phyloP scores from a whole-genome alignment of 1,140 invertebrate species.

The Heterodera schachtii region DNA sequence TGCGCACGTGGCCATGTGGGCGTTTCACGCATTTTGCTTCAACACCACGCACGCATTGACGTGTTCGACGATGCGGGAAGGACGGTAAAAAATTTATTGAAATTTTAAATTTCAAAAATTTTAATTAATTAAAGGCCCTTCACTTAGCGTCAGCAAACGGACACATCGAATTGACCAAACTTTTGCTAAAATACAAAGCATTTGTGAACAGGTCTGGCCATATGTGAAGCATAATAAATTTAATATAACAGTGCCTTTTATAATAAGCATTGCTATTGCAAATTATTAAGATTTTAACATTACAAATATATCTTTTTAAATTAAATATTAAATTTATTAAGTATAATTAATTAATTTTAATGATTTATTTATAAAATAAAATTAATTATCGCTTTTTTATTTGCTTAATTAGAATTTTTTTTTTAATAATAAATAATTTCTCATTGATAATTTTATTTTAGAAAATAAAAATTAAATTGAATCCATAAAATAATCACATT shows the following conservation, averaged over 20 bases:
- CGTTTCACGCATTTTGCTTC: constrained; percentile 71
- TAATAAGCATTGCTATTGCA: too few species aligned
- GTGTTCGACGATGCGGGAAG: constrained; percentile 83
- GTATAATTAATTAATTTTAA: background rate
- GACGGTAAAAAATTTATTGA: constrained; percentile 37
- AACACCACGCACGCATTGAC: constrained; percentile 84
- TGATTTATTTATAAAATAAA: background rate
- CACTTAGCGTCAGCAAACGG: constrained; percentile 93
- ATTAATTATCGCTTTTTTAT: constrained; percentile 7
- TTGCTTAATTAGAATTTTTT: too few species aligned
- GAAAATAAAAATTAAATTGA: too few species aligned
- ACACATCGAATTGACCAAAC: constrained; percentile 85
- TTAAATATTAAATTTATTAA: background rate
- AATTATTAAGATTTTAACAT: too few species aligned
- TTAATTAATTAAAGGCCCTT: constrained; percentile 67
- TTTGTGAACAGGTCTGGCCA: constrained; percentile 79
- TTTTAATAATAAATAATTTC: too few species aligned
- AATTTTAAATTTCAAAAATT: background rate
- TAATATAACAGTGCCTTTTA: too few species aligned
- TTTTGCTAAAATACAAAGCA: constrained; percentile 90
- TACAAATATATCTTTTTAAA: too few species aligned
- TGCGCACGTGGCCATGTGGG: constrained; percentile 72
- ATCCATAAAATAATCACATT: too few species aligned
- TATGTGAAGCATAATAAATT: too few species aligned
- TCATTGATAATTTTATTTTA: too few species aligned